phyloP scores from a whole-genome alignment of 2,888 invertebrate genomes.

The Ophion costatus region DNA sequence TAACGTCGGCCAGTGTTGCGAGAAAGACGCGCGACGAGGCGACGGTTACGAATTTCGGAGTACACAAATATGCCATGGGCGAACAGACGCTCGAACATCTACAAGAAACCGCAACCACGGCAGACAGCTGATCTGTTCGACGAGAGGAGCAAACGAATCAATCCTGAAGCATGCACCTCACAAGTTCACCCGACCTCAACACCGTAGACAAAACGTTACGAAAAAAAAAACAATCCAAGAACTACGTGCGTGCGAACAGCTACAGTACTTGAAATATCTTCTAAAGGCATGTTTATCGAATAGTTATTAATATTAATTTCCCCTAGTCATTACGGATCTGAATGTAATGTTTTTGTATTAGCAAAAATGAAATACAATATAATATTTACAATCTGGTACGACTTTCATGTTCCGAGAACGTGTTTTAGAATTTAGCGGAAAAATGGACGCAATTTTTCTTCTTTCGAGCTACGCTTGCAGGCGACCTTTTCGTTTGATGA shows the following conservation, averaged over 20 bases:
- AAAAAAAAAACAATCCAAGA: constrained; percentile 23
- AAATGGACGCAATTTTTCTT: not conserved
- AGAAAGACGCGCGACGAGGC: constrained; percentile 12
- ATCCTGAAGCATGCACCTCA: constrained; percentile 30
- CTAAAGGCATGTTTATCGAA: constrained; percentile 72
- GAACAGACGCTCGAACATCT: constrained; percentile 47
- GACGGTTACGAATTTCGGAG: constrained; percentile 25
- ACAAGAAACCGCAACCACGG: constrained; percentile 38
- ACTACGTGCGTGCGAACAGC: constrained; percentile 50
- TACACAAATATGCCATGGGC: constrained; percentile 45
- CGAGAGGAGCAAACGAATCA: not conserved
- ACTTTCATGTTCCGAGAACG: constrained; percentile 39
- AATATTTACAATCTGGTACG: constrained; percentile 79
- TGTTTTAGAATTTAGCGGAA: not conserved
- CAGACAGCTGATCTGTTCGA: constrained; percentile 56
- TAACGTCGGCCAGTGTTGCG: not conserved
- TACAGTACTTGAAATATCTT: constrained; percentile 68
- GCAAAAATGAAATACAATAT: constrained; percentile 77
- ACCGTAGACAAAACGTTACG: constrained; percentile 18
- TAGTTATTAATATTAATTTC: constrained; percentile 72
- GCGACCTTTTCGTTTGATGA: constrained; percentile 3
- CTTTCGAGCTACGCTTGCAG: not conserved
- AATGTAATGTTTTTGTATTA: constrained; percentile 82
- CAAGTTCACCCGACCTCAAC: constrained; percentile 18
- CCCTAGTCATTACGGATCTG: constrained; percentile 77